These are phyloP conservation scores for Cichlasoma orientale DNA, from an alignment of 2,797 vertebrate species.

Conservation along the genomic window DNA sequence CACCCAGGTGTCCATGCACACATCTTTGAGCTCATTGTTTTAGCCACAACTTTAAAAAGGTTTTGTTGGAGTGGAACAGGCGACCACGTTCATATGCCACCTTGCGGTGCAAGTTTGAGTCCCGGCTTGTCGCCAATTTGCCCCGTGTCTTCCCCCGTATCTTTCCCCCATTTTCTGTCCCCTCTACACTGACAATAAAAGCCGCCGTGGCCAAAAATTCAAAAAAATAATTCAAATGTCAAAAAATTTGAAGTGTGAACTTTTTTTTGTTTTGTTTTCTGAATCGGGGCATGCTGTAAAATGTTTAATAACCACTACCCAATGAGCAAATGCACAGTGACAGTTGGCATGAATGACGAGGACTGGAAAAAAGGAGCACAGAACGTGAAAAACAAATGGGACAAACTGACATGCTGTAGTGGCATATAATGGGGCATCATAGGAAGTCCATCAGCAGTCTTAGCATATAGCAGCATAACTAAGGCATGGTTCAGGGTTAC, in stretches of 20 bases:
- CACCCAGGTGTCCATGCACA: not conserved
- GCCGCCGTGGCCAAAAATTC: too few species aligned
- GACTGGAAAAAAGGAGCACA: not conserved
- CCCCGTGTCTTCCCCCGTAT: too few species aligned
- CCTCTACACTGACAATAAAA: too few species aligned
- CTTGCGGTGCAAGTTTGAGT: too few species aligned
- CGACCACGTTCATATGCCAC: too few species aligned
- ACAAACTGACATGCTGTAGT: not conserved
- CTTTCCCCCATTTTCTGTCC: accelerated
- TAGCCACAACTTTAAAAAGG: not conserved
- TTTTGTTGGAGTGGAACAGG: too few species aligned
- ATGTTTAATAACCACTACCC: not conserved
- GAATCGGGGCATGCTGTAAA: not conserved
- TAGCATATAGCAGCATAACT: not conserved
- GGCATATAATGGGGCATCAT: not conserved
- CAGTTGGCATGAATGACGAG: accelerated
- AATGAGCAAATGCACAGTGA: not conserved
- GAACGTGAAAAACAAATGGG: not conserved
- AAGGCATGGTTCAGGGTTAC: not conserved
- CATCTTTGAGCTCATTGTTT: not conserved
- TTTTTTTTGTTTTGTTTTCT: not conserved
- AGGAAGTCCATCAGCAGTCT: not conserved
- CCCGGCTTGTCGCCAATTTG: too few species aligned
- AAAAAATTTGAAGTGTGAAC: not conserved
- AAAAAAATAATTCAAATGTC: not conserved